Base-by-base conservation (phyloP, 2,888 invertebrate species). In the Achlya flavicornis region DNA sequence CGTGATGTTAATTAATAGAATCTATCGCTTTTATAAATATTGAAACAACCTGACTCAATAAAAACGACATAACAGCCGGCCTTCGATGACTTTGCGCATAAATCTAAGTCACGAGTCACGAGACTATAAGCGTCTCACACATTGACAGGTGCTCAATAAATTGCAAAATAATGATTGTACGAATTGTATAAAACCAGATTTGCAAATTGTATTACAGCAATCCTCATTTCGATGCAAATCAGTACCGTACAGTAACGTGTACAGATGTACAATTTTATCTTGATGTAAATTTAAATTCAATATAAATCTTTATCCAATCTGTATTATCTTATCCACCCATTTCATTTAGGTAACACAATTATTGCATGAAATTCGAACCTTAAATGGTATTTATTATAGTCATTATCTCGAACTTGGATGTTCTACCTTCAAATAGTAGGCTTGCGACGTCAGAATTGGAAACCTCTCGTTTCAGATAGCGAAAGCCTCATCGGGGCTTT, bases 401-500 rank as follows among this genome's bases (percentile, higher is more conserved):
- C 66, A 61, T 72, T 71, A 67, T 74, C 76, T 84, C 82, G 83
- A 83, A 83, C 81, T 77, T 81, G 65, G 72, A 76, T 70, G 82
- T 84, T 85, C 83, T 79, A 80, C 76, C 80, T 82, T 83, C 84
- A 74, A 73, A 80, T 80, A 83, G 87, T 88, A 88, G 88, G 88
- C 79, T 81, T 85, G 83, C 91, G 53, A 53, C 53, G 92, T 92
- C 89, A 93, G 93, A 90, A 91, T 91, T 92, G 93, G 93, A 91
- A 91, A 91, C 91, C 89, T 93, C 91, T 93, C 86, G 83, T 93
- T 93, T 92, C 93, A 93, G 93, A 93, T 93, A 89, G 88, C 85
- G 90, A 89, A 87, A 86, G 85, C 88, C 89, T 88, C 86, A 87
- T 79, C 68, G 86, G 84, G 90, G 88, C 89, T 91, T 91, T 92